Evolutionary conservation across 2,113 vertebrate species (phyloP).

Genomic region (Gymnogyps californianus): DNA sequence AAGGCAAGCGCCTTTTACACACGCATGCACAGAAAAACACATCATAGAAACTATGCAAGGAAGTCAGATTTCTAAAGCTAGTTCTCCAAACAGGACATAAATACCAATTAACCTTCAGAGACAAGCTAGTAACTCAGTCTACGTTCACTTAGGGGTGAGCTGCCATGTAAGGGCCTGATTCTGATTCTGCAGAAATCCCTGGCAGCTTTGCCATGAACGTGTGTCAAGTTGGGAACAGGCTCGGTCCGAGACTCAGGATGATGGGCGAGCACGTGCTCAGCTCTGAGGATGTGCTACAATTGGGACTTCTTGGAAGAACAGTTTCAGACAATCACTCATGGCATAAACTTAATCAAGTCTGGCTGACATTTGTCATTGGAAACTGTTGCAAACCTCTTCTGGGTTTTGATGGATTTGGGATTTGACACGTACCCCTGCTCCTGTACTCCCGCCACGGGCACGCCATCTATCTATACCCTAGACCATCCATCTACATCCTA

Average conservation of each 20-base stretch:
- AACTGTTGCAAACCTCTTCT: background rate
- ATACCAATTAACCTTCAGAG: background rate
- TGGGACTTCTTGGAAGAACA: background rate
- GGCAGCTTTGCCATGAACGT: background rate
- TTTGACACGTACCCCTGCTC: background rate
- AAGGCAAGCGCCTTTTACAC: background rate
- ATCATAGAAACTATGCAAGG: background rate
- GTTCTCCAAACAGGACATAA: background rate
- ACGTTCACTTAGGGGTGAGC: background rate
- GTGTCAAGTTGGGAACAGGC: background rate
- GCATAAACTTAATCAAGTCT: background rate
- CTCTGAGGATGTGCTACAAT: background rate
- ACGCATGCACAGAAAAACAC: background rate
- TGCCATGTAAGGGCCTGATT: background rate
- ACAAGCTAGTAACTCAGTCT: background rate
- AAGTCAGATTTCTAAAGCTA: background rate
- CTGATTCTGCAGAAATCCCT: background rate
- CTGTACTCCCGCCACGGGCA: accelerated
- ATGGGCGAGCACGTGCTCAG: background rate
- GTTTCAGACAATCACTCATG: background rate
- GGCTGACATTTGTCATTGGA: background rate
- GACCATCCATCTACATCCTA: background rate
- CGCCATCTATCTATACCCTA: background rate
- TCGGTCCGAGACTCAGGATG: accelerated
- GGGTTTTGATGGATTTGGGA: background rate